Percentiles rank a stretch among this genome's conserved stretches.
These are phyloP conservation scores for Danaus chrysippus DNA, from an alignment of 2,888 invertebrate species.

Conservation along the genomic window DNA sequence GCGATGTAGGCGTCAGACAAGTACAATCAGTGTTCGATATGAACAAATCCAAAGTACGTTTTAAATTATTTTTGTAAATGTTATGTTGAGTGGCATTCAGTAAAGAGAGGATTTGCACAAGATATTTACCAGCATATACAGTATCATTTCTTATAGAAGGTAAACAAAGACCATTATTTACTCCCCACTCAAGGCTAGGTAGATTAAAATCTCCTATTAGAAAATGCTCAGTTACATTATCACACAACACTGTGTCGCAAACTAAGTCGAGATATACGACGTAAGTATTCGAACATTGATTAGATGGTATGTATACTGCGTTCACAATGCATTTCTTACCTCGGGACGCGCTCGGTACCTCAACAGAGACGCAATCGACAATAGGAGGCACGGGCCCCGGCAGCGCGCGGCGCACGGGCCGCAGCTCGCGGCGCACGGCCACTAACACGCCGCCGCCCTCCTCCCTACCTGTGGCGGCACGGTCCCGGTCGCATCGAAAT, in stretches of 20 bases:
- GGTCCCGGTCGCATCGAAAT: constrained; percentile 13
- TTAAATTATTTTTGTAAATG: no score
- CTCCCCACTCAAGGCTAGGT: no score
- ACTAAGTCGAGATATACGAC: background rate
- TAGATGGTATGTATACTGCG: constrained; percentile 12
- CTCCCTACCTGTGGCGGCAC: background rate
- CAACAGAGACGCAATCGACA: constrained; percentile 7
- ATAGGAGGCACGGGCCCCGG: background rate
- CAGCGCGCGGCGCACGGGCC: background rate
- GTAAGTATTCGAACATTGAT: constrained; percentile 2
- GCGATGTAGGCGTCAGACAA: no score
- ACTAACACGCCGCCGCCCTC: constrained; percentile 19
- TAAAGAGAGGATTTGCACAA: no score
- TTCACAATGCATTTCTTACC: constrained; percentile 2
- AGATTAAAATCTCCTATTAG: background rate
- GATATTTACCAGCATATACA: no score
- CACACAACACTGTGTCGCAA: background rate
- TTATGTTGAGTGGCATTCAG: no score
- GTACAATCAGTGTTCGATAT: no score
- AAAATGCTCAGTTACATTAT: no score
- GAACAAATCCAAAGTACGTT: no score
- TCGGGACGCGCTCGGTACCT: background rate
- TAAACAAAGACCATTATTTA: no score
- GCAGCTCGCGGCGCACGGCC: constrained; percentile 9
- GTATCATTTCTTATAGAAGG: no score